These are phyloP conservation scores for Caenorhabditis zanzibari DNA, from an alignment of 2,888 invertebrate genomes.

Conservation along the genomic window DNA sequence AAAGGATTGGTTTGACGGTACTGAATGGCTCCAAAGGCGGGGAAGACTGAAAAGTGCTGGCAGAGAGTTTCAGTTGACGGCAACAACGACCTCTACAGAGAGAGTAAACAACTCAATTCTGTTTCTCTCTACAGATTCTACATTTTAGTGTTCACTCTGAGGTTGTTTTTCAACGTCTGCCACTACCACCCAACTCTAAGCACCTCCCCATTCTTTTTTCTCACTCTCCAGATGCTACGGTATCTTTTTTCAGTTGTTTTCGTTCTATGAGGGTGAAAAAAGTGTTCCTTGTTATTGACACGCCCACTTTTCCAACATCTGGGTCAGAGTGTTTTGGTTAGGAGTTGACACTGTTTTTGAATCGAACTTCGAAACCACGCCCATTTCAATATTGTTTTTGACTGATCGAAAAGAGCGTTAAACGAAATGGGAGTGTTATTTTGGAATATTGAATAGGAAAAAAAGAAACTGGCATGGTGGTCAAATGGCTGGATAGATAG, in stretches of 20 bases:
- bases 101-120: slow-evolving; percentile 57
- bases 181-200: slow-evolving; percentile 37
- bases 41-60: slow-evolving; percentile 15
- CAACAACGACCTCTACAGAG: slow-evolving; percentile 34
- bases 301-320: slow-evolving; percentile 52
- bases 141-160: slow-evolving; percentile 53
- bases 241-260: slow-evolving; percentile 60
- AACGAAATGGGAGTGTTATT: background rate
- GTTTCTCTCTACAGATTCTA: slow-evolving; percentile 57
- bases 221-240: slow-evolving; percentile 39
- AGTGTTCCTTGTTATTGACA: slow-evolving; percentile 46
- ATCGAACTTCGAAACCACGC: slow-evolving; percentile 44
- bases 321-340: slow-evolving; percentile 29
- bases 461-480: background rate
- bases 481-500: background rate
- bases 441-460: slow-evolving; percentile 1
- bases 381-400: slow-evolving; percentile 6
- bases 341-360: slow-evolving; percentile 24
- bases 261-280: slow-evolving; percentile 1
- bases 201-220: slow-evolving; percentile 51
- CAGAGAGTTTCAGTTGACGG: slow-evolving; percentile 43
- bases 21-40: slow-evolving; percentile 44
- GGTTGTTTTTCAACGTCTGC: slow-evolving; percentile 57
- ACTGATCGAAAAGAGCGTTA: slow-evolving; percentile 14
- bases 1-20: slow-evolving; percentile 1